phyloP scores from a whole-genome alignment of 2,797 vertebrate genomes.

The Hydrolagus colliei region DNA sequence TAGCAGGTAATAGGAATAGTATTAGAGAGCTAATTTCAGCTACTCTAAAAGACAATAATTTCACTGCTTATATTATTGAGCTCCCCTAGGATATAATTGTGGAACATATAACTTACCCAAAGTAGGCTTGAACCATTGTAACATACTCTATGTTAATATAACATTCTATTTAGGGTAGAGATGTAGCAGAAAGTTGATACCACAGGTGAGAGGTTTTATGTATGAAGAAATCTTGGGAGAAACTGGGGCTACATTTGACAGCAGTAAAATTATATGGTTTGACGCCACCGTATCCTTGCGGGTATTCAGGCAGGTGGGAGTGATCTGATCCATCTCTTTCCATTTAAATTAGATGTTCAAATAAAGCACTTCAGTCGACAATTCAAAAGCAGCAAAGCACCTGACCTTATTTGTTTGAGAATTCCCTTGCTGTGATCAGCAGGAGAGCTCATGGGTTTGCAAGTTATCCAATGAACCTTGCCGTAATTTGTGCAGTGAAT shows the following conservation, averaged over 20 bases:
- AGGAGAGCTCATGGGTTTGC: neutral
- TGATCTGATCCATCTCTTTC: neutral
- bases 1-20: neutral
- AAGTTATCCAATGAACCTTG: slow-evolving; percentile 3
- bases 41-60: neutral
- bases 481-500: neutral
- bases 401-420: neutral
- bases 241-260: too few species aligned
- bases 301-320: too few species aligned
- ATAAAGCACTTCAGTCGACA: neutral
- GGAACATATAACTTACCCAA: neutral
- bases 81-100: neutral
- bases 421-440: neutral
- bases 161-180: neutral
- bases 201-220: too few species aligned
- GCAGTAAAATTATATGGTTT: too few species aligned
- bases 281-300: too few species aligned
- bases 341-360: neutral
- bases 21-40: neutral
- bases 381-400: neutral
- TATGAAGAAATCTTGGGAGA: too few species aligned
- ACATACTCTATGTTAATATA: neutral
- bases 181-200: too few species aligned
- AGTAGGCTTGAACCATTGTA: neutral
- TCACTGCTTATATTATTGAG: neutral